These are phyloP conservation scores for Melinaea menophilus DNA, from an alignment of 2,888 invertebrate species.

Conservation along the genomic window DNA sequence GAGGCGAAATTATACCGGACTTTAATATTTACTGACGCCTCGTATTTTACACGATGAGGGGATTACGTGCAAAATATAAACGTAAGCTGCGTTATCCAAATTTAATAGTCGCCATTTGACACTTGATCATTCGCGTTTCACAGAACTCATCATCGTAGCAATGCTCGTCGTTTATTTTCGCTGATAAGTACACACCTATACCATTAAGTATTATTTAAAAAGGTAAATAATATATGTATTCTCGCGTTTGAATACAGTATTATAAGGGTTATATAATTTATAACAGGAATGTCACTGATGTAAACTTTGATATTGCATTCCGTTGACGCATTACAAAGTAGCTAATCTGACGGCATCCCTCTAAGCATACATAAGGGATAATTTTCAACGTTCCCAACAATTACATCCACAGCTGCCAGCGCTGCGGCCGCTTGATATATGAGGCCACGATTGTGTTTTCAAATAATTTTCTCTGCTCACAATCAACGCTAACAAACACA, in stretches of 20 bases:
- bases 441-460: conserved; percentile 62
- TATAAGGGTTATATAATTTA: no score
- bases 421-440: conserved; percentile 60
- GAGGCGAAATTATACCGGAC: conserved; percentile 60
- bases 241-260: no score
- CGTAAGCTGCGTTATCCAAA: conserved; percentile 45
- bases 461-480: conserved; percentile 60
- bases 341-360: conserved; percentile 30
- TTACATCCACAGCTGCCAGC: conserved; percentile 64
- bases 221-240: no score
- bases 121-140: conserved; percentile 57
- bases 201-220: no score
- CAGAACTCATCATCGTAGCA: conserved; percentile 49
- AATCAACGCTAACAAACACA: conserved; percentile 70
- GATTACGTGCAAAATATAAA: conserved; percentile 67
- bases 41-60: conserved; percentile 66
- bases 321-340: conserved; percentile 62
- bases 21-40: conserved; percentile 69
- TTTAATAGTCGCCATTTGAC: conserved; percentile 63
- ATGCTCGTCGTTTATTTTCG: conserved; percentile 50
- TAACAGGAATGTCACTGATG: conserved; percentile 30
- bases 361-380: conserved; percentile 49
- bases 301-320: conserved; percentile 55
- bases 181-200: conserved; percentile 38
- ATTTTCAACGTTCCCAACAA: conserved; percentile 63